Base-by-base conservation (phyloP, 2,888 invertebrate genomes). In the Crematogaster levior region DNA sequence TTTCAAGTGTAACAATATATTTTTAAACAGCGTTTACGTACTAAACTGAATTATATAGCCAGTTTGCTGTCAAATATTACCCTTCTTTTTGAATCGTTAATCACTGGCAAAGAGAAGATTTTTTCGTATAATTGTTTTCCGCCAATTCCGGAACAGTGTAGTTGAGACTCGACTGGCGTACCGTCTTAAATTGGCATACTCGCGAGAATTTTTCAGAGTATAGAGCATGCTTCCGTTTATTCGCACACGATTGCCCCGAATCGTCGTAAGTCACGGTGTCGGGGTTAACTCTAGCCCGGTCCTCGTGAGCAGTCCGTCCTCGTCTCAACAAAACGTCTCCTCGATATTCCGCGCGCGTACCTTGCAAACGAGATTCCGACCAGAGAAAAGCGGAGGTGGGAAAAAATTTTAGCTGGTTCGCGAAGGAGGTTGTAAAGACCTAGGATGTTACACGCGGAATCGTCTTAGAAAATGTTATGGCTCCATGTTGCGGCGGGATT, bases 281-380 rank as follows among this genome's bases (percentile, higher is more conserved):
- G 37, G 66, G 79, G 81, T 84, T 74, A 84, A 77, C 63, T 51
- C 75, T 51, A 30, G 48, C 53, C 53, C 61, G 81, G 60, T 68
- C 37, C 51, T 68, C 61, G 46, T 34, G 83, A 51, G 75, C 72
- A 80, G 83, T 80, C 83, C 83, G 83, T 77, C 81, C 86, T 66
- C 81, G 85, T 65, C 74, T 0, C 75, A 60, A 74, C 37, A 63
- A 82, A 82, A 56, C 74, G 73, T 77, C 21, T 70, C 70, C 84
- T 89, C 85, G 88, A 89, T 89, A 89, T 89, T 89, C 89, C 77
- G 56, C 37, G 56, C 89, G 89, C 89, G 89, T 89, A 58, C 60
- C 77, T 89, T 73, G 90, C 89, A 89, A 89, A 89, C 88, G 89
- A 89, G 89, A 89, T 89, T 89, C 85, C 89, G 83, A 88, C 80